Percentiles rank a stretch among this genome's conserved stretches.
Evolutionary conservation across 2,113 vertebrate species (phyloP).

Genomic region (Neodontobutis hainanensis): DNA sequence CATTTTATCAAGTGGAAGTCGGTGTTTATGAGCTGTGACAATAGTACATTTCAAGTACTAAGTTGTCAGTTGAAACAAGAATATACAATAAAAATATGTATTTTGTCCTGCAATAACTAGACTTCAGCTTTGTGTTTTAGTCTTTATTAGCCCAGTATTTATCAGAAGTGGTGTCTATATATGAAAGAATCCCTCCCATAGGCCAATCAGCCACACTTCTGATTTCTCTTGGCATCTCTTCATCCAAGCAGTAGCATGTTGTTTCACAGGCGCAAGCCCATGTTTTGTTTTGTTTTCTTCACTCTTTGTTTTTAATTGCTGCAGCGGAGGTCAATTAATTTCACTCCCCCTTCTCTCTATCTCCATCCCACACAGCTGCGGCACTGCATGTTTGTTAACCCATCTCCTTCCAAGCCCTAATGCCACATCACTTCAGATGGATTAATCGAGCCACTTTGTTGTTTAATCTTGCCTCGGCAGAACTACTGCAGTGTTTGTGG

Average conservation of each 20-base stretch:
- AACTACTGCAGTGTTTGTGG: slow-evolving; percentile 69
- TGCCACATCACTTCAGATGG: slow-evolving; percentile 80
- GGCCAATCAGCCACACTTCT: slow-evolving; percentile 46
- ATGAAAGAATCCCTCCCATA: slow-evolving; percentile 2
- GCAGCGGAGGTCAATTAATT: slow-evolving; percentile 82
- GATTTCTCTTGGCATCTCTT: slow-evolving; percentile 61
- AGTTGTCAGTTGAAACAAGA: not conserved
- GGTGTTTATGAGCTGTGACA: slow-evolving; percentile 26
- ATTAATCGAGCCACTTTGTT: slow-evolving; percentile 80
- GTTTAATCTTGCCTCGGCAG: slow-evolving; percentile 82
- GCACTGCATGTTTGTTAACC: slow-evolving; percentile 69
- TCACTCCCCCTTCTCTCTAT: slow-evolving; percentile 73
- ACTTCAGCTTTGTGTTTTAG: slow-evolving; percentile 5
- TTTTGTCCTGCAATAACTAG: not conserved
- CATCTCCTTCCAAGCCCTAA: slow-evolving; percentile 78
- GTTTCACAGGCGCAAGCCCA: slow-evolving; percentile 68
- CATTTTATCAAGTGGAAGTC: slow-evolving; percentile 13
- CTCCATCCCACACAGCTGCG: slow-evolving; percentile 75
- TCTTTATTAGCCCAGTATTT: slow-evolving; percentile 10
- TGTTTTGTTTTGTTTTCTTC: slow-evolving; percentile 77
- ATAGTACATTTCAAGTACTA: not conserved
- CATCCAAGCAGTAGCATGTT: slow-evolving; percentile 64
- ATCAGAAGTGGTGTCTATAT: slow-evolving; percentile 16
- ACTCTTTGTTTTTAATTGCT: slow-evolving; percentile 80
- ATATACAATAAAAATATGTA: not conserved